These are phyloP conservation scores for Anagrus nilaparvatae DNA, from an alignment of 1,140 invertebrate species.

Conservation along the genomic window DNA sequence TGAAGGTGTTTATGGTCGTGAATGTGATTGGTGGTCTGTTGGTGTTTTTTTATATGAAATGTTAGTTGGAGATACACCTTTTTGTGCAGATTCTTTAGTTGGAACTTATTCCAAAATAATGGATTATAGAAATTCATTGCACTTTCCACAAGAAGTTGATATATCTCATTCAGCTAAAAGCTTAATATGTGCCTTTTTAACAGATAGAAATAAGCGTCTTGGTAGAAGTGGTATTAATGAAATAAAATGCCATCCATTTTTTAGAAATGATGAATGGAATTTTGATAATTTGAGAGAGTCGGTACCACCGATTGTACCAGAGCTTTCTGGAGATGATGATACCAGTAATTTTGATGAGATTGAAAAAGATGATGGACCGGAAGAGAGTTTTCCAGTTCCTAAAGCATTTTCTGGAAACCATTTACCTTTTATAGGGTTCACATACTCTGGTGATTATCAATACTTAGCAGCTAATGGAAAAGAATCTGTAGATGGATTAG, in stretches of 20 bases:
- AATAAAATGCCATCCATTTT: constrained; percentile 92
- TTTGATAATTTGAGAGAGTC: constrained; percentile 92
- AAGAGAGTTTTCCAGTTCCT: constrained; percentile 88
- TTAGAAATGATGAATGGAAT: constrained; percentile 94
- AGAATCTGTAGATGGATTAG: constrained; percentile 43
- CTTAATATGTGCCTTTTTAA: constrained; percentile 87
- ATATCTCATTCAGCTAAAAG: constrained; percentile 86
- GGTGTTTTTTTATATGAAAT: constrained; percentile 99
- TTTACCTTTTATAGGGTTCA: constrained; percentile 97
- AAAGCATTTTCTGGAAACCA: constrained; percentile 98
- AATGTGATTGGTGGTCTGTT: constrained; percentile 99
- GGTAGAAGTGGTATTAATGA: constrained; percentile 91
- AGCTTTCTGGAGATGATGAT: constrained; percentile 90
- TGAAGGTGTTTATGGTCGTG: constrained; percentile 88
- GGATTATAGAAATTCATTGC: constrained; percentile 93
- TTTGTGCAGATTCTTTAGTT: constrained; percentile 96
- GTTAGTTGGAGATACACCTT: constrained; percentile 97
- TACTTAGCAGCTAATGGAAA: constrained; percentile 36
- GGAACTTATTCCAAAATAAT: constrained; percentile 99
- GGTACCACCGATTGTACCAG: constrained; percentile 93
- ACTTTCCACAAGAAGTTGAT: constrained; percentile 90
- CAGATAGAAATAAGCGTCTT: constrained; percentile 80
- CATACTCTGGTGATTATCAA: constrained; percentile 88
- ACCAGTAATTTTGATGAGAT: constrained; percentile 98
- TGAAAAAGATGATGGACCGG: constrained; percentile 79